phyloP scores from a whole-genome alignment of 2,797 vertebrate species.

The Thalassophryne amazonica region DNA sequence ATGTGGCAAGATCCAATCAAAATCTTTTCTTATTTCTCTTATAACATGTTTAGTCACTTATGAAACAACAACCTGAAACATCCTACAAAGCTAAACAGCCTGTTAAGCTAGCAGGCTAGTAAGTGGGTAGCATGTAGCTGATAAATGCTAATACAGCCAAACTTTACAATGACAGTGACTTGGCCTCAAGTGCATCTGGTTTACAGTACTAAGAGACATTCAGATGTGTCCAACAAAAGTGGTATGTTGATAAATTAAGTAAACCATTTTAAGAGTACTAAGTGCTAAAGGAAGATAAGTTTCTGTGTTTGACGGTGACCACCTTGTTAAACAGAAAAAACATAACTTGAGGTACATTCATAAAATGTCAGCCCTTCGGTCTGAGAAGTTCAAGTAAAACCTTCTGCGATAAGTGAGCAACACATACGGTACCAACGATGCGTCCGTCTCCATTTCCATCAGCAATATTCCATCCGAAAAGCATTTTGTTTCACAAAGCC shows the following conservation, averaged over 20 bases:
- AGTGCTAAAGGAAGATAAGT: conserved; percentile 42
- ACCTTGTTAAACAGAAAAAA: conserved; percentile 48
- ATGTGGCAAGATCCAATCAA: no score
- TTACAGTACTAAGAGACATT: conserved; percentile 64
- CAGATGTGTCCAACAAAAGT: conserved; percentile 37
- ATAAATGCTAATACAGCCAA: conserved; percentile 36
- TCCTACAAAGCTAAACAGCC: conserved; percentile 17
- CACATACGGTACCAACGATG: conserved; percentile 27
- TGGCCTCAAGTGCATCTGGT: conserved; percentile 42
- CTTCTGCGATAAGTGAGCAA: conserved; percentile 50
- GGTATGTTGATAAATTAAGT: conserved; percentile 26
- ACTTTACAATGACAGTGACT: conserved; percentile 33
- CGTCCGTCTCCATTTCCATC: conserved; percentile 28
- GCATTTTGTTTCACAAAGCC: conserved; percentile 35
- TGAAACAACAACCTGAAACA: conserved; percentile 21
- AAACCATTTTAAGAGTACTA: conserved; percentile 42
- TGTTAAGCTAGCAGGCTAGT: conserved; percentile 46
- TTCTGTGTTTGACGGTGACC: conserved; percentile 17
- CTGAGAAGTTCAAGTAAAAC: conserved; percentile 76
- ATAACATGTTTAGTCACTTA: conserved; percentile 6
- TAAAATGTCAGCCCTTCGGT: conserved; percentile 50
- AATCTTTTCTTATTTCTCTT: no score
- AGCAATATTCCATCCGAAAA: conserved; percentile 38
- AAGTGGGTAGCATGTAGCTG: conserved; percentile 17
- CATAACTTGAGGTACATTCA: conserved; percentile 73